Conservation (phyloP, 2,113 vertebrate genomes). For the Ginglymostoma cirratum region DNA sequence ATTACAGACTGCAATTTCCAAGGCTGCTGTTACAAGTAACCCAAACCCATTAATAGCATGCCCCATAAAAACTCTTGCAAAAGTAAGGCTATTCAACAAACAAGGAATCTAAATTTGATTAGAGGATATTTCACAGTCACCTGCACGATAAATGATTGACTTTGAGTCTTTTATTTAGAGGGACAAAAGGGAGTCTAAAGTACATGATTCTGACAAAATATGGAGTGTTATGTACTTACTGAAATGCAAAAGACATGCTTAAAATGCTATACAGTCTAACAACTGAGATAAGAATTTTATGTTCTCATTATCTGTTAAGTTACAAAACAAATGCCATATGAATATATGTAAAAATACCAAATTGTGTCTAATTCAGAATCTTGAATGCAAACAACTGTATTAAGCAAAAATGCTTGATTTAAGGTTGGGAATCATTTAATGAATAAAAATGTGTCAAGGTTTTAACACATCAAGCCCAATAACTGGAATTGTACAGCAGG, state of each 20-base stretch:
- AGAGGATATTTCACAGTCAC: slow-evolving; percentile 48
- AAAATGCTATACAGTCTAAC: neutral
- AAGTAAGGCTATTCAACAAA: slow-evolving; percentile 35
- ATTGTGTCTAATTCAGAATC: neutral
- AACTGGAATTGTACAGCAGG: neutral
- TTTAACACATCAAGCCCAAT: neutral
- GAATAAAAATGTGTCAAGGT: neutral
- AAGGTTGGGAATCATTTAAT: neutral
- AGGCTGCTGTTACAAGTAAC: slow-evolving; percentile 17
- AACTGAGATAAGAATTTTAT: neutral
- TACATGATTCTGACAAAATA: slow-evolving; percentile 5
- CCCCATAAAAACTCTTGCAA: slow-evolving; percentile 20
- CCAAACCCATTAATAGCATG: neutral
- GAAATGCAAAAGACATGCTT: neutral
- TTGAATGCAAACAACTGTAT: neutral
- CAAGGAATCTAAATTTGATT: slow-evolving; percentile 44
- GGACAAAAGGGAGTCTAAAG: neutral
- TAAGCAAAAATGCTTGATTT: slow-evolving; percentile 14
- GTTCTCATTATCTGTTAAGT: neutral
- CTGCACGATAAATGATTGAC: neutral
- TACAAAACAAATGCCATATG: slow-evolving; percentile 10
- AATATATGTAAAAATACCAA: slow-evolving; percentile 11
- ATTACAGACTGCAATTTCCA: slow-evolving; percentile 34
- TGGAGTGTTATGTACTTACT: neutral
- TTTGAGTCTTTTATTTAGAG: neutral